Evolutionary conservation across 2,797 vertebrate species (phyloP), one percentile per base, ranked within the genome.

Genomic region (Sorex maritimensis): DNA sequence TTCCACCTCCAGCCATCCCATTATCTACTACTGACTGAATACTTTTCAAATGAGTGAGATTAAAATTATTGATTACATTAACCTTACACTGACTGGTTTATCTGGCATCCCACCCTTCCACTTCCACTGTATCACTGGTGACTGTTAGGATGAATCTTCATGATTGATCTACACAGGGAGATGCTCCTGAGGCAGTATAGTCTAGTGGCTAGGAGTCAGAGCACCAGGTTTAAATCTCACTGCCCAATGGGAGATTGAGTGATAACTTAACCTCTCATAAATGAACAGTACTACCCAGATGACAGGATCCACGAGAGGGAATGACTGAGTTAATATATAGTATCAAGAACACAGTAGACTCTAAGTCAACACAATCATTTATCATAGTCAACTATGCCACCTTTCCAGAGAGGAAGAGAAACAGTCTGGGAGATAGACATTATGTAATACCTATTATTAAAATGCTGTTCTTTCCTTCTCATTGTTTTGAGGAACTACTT

Each of bases 301-400:
- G 55, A 61, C 0, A 68, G 30, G 7, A 26, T 82, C 13, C 88
- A 30, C 65, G 14, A 21, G 13, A 9, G 30, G 85, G 24, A 81
- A 72, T 21, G 34, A 93, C 10, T 72, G 69, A 81, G 21, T 68
- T 58, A 49, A 65, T 49, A 21, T 9, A 71, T 61, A 46, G 52
- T 61, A 11, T 73, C 71, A 71, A 78, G 72, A 91, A 87, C 55
- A 78, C 1, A 78, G 44, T 79, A 69, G 85, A 71, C 2, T 58
- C 77, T 88, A 13, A 30, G 23, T 28, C 49, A 44, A 63, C 61
- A 44, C 0, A 52, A 52, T 71, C 49, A 81, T 38, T 14, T 61
- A 38, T 88, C 67, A 88, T 38, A 84, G 75, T 65, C 73, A 75
- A 81, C 30, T 38, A 69, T 17, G 52, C 12, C 23, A 81, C 38